Evolutionary conservation across 2,888 invertebrate genomes (phyloP).

Genomic region (Plebejus anna): DNA sequence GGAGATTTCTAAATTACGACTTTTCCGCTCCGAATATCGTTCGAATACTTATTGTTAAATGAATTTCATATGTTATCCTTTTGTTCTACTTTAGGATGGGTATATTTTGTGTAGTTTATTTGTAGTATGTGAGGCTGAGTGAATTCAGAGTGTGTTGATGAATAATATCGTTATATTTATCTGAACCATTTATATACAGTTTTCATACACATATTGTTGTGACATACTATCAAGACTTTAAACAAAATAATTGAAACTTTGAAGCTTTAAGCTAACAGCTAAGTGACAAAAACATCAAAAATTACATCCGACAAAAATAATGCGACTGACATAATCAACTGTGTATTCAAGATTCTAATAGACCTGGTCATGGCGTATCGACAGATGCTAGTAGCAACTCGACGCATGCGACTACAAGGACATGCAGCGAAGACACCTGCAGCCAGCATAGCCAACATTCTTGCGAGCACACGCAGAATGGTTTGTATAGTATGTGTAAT

Average conservation of each 20-base stretch:
- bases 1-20: background rate
- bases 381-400: slow-evolving; percentile 57
- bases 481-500: slow-evolving; percentile 52
- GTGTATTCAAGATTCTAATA: slow-evolving; percentile 6
- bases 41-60: background rate
- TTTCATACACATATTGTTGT: background rate
- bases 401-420: slow-evolving; percentile 49
- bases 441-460: slow-evolving; percentile 63
- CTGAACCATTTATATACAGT: background rate
- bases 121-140: background rate
- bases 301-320: background rate
- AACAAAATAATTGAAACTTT: background rate
- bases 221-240: background rate
- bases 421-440: slow-evolving; percentile 63
- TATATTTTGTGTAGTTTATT: background rate
- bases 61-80: background rate
- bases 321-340: background rate
- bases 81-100: background rate
- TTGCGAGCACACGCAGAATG: slow-evolving; percentile 61
- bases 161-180: background rate
- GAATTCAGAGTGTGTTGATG: background rate
- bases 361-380: slow-evolving; percentile 42
- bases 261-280: background rate
- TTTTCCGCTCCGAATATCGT: background rate
- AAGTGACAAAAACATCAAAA: background rate